Percentiles rank a stretch among this genome's conserved stretches.
Conservation (phyloP, 2,113 vertebrate genomes). For the Tor tambroides region DNA sequence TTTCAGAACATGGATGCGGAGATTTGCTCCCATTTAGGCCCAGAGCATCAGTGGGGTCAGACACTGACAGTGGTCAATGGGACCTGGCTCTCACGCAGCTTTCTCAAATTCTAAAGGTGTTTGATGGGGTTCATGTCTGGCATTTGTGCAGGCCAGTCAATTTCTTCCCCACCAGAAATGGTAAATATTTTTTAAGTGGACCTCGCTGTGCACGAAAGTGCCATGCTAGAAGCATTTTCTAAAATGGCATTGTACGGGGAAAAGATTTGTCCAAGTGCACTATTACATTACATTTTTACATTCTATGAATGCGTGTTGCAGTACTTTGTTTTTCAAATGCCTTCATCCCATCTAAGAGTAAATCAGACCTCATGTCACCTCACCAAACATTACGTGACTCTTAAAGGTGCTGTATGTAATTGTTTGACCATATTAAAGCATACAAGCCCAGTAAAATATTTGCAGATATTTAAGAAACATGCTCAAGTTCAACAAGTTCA, state of each 20-base stretch:
- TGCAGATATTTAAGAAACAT: too few species aligned
- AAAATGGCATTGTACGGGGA: neutral
- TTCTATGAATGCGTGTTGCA: too few species aligned
- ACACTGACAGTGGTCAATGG: too few species aligned
- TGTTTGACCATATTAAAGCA: too few species aligned
- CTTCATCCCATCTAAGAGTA: neutral
- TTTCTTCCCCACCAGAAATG: neutral
- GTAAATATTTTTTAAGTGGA: neutral
- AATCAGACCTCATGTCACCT: neutral
- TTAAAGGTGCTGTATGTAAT: too few species aligned
- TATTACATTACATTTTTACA: neutral
- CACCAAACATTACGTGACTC: neutral
- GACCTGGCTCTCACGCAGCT: neutral
- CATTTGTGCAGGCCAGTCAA: neutral
- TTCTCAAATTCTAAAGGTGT: neutral
- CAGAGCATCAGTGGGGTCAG: neutral
- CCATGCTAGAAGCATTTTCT: neutral
- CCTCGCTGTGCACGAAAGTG: neutral
- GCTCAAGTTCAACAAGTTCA: too few species aligned
- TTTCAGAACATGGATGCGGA: neutral
- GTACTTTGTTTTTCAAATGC: neutral
- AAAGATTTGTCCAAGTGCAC: neutral
- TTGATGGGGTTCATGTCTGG: neutral
- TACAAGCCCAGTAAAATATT: too few species aligned
- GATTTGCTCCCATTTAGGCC: conserved; percentile 6